phyloP scores from a whole-genome alignment of 2,888 invertebrate genomes.

The Stenichneumon culpator region DNA sequence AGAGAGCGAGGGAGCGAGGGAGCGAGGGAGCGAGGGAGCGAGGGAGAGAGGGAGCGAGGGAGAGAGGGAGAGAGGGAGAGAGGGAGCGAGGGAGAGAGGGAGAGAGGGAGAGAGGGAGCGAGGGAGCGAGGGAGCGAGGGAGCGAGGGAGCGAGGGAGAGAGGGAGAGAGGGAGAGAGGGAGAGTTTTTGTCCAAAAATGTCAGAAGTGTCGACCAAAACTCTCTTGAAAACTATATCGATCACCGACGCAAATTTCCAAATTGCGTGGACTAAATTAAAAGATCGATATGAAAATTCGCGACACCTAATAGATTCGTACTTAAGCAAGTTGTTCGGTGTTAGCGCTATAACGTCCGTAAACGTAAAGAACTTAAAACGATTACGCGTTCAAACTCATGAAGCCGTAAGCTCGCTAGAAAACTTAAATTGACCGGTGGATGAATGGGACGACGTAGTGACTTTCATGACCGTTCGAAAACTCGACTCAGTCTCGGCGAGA shows the following conservation, averaged over 20 bases:
- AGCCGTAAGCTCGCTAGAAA: slow-evolving; percentile 9
- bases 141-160: no score
- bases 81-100: no score
- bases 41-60: no score
- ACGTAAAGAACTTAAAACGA: slow-evolving; percentile 3
- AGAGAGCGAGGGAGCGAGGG: no score
- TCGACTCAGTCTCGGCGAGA: slow-evolving; percentile 53
- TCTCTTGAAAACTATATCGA: slow-evolving; percentile 42
- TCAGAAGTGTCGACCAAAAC: no score
- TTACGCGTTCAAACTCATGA: slow-evolving; percentile 45
- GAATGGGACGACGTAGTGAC: slow-evolving; percentile 55
- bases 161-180: no score
- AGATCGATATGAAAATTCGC: slow-evolving; percentile 50
- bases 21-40: no score
- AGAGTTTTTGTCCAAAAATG: no score
- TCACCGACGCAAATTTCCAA: slow-evolving; percentile 47
- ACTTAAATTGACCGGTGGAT: slow-evolving; percentile 40
- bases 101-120: no score
- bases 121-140: no score
- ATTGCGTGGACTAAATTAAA: slow-evolving; percentile 43
- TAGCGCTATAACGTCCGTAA: slow-evolving; percentile 23
- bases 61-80: no score
- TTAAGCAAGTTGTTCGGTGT: neutral
- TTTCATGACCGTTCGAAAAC: slow-evolving; percentile 32
- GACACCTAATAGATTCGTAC: neutral